Percentiles rank a stretch among this genome's conserved stretches.
phyloP scores from a whole-genome alignment of 1,140 invertebrate species.

The Drosophila repleta region DNA sequence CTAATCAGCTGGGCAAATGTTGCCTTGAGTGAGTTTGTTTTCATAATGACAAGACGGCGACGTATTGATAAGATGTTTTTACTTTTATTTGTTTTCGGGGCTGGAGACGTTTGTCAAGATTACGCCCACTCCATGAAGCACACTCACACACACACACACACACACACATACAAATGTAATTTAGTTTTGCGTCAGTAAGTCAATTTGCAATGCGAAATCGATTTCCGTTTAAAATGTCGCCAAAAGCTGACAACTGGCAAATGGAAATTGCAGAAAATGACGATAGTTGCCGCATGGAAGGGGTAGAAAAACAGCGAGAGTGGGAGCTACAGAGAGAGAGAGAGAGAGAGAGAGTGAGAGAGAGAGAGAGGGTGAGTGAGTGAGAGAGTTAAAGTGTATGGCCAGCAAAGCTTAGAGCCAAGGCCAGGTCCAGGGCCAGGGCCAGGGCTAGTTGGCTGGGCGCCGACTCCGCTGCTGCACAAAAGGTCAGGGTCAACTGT shows the following conservation, averaged over 20 bases:
- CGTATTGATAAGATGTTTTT: slow-evolving; percentile 24
- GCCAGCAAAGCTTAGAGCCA: slow-evolving; percentile 35
- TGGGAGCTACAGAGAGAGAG: not conserved
- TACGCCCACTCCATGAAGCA: slow-evolving; percentile 6
- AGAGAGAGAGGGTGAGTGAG: not conserved
- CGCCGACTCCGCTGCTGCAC: slow-evolving; percentile 72
- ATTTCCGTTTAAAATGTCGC: slow-evolving; percentile 75
- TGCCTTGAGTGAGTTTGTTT: slow-evolving; percentile 10
- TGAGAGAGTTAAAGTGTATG: slow-evolving; percentile 1
- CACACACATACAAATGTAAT: not conserved
- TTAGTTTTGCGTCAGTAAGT: slow-evolving; percentile 49
- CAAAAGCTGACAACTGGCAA: slow-evolving; percentile 42
- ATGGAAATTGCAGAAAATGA: slow-evolving; percentile 30
- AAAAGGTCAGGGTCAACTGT: slow-evolving; percentile 68
- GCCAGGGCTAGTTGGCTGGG: slow-evolving; percentile 56
- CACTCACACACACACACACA: not conserved
- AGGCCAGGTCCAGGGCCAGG: slow-evolving; percentile 19
- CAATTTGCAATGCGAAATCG: slow-evolving; percentile 75
- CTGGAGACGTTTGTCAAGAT: slow-evolving; percentile 19
- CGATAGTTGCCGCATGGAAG: not conserved
- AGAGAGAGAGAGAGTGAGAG: slow-evolving; percentile 1
- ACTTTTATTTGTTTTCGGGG: slow-evolving; percentile 4
- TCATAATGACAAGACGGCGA: slow-evolving; percentile 33
- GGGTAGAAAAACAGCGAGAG: not conserved
- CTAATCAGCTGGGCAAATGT: slow-evolving; percentile 33